These are phyloP conservation scores for Willisornis vidua DNA, from an alignment of 2,113 vertebrate species.

Conservation along the genomic window DNA sequence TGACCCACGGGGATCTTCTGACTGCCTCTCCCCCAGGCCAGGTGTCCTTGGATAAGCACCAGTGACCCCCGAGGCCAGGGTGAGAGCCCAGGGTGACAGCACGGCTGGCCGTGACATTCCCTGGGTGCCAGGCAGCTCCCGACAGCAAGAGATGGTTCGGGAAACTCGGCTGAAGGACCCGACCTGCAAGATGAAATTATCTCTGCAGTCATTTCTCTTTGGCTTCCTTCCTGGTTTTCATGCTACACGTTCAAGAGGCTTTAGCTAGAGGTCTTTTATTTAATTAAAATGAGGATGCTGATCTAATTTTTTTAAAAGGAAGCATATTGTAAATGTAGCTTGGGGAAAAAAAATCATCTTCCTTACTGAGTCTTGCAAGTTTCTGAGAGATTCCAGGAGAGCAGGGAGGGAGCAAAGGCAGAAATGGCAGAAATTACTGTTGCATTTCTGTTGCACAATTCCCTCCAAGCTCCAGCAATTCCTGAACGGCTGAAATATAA, in stretches of 20 bases:
- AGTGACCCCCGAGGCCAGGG: not conserved
- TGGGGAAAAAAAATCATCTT: not conserved
- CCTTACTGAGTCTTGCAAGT: not conserved
- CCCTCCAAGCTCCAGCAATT: not conserved
- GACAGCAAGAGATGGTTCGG: not conserved
- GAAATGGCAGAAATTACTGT: accelerated
- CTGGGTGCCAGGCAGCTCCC: not conserved
- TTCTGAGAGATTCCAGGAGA: accelerated
- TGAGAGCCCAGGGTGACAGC: not conserved
- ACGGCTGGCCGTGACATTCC: not conserved
- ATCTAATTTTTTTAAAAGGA: not conserved
- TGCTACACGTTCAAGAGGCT: not conserved
- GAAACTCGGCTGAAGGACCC: not conserved
- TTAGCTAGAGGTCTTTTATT: not conserved
- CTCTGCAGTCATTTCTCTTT: not conserved
- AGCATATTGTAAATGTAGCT: not conserved
- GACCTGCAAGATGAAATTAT: not conserved
- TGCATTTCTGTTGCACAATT: not conserved
- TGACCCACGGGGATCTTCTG: not conserved
- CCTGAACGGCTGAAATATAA: not conserved
- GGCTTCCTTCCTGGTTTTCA: not conserved
- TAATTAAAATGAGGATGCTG: not conserved
- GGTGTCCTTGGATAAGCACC: not conserved
- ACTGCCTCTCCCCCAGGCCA: not conserved
- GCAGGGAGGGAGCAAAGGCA: not conserved